phyloP scores from a whole-genome alignment of 2,888 invertebrate genomes.

The Dryococelus australis region DNA sequence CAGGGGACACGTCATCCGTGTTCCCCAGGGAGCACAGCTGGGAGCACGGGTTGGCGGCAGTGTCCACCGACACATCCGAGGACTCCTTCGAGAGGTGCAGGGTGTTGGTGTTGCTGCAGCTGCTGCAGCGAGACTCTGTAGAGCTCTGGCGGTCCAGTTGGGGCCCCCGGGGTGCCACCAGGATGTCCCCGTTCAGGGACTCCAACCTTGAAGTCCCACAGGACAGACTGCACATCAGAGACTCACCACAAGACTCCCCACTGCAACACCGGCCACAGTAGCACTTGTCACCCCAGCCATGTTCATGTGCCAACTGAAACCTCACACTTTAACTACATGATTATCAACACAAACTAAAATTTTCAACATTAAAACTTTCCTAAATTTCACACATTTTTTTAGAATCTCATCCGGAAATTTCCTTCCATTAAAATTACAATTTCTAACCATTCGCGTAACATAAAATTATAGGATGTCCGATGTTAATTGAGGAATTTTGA shows the following conservation, averaged over 20 bases:
- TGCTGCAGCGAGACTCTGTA: slow-evolving; percentile 42
- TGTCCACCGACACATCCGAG: background rate
- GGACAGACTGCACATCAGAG: background rate
- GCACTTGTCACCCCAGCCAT: background rate
- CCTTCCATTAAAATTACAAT: no score
- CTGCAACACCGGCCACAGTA: background rate
- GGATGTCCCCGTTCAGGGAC: background rate
- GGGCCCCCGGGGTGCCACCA: background rate
- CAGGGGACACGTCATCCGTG: background rate
- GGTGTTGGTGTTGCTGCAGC: slow-evolving; percentile 31
- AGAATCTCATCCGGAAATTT: no score
- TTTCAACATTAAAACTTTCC: no score
- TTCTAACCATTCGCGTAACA: no score
- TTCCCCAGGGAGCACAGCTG: background rate
- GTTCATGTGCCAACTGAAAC: no score
- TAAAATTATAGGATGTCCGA: no score
- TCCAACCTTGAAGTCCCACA: background rate
- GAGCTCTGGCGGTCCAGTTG: slow-evolving; percentile 39
- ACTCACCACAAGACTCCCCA: background rate
- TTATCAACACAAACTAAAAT: no score
- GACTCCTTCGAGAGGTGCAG: slow-evolving; percentile 13
- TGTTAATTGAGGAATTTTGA: no score
- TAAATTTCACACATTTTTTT: no score
- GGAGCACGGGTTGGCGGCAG: background rate
- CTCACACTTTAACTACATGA: no score